Evolutionary conservation across 2,113 vertebrate species (phyloP), one percentile per base, ranked within the genome.

Genomic region (Dascyllus trimaculatus): DNA sequence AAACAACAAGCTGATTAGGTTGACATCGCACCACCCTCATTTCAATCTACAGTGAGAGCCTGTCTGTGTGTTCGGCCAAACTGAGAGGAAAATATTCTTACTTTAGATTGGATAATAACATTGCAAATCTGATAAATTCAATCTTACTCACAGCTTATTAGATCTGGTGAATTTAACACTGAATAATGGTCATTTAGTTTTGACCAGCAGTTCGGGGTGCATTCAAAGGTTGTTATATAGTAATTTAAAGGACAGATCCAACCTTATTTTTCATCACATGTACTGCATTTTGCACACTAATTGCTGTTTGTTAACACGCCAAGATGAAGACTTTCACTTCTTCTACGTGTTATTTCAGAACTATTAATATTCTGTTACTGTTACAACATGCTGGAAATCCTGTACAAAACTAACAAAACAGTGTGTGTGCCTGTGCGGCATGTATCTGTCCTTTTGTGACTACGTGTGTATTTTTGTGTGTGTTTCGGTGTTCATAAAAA

Each of bases 151-250:
- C 75, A 85, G 85, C 86, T 86, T 86, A 91, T 93, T 93, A 91
- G 91, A 85, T 88, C 49, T 85, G 91, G 80, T 90, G 78, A 92
- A 93, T 93, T 92, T 86, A 91, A 88, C 85, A 91, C 86, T 88
- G 75, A 89, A 91, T 89, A 85, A 85, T 81, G 91, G 86, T 88
- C 80, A 89, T 89, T 91, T 92, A 80, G 71, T 76, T 61, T 58
- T 86, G 89, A 89, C 78, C 88, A 85, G 74, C 66, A 46, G 70
- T 61, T 83, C 35, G 54, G 68, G 74, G 85, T 87, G 85, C 81
- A 90, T 69, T 84, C 43, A 85, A 52, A 90, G 85, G 82, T 87
- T 90, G 81, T 65, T n/a, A 22, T 51, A 32, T n/a, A 64, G 25
- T 25, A n/a, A 15, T 65, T 72, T 64, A 72, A 74, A 85, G 38